phyloP scores from a whole-genome alignment of 2,113 vertebrate genomes.

The Oenanthe oenanthe region DNA sequence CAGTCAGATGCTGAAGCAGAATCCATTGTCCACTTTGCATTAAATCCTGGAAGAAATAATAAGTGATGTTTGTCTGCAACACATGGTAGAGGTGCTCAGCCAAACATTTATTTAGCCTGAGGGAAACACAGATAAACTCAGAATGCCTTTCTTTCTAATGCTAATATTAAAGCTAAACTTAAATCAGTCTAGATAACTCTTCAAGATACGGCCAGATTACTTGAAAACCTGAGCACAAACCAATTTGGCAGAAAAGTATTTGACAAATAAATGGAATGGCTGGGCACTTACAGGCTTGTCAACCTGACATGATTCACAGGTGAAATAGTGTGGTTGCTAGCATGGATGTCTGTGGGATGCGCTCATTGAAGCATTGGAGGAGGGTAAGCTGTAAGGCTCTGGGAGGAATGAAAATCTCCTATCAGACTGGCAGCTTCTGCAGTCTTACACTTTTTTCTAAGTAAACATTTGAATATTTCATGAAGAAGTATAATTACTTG shows the following conservation, averaged over 20 bases:
- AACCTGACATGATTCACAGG: neutral
- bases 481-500: neutral
- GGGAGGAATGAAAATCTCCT: neutral
- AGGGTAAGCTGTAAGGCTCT: neutral
- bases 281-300: neutral
- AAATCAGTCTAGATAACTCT: neutral
- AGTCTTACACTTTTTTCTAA: neutral
- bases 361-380: neutral
- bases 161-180: neutral
- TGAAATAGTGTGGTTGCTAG: neutral
- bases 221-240: neutral
- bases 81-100: neutral
- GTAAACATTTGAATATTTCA: neutral
- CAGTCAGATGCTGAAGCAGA: neutral
- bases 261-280: neutral
- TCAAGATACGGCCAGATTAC: neutral
- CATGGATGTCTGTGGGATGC: neutral
- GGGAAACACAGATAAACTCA: neutral
- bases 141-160: neutral
- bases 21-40: neutral
- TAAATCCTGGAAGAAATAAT: neutral
- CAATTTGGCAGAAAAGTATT: neutral
- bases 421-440: neutral
- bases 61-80: neutral
- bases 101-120: conserved; percentile 8